These are phyloP conservation scores for Psephotus haematonotus DNA, from an alignment of 2,113 vertebrate species.

Conservation along the genomic window DNA sequence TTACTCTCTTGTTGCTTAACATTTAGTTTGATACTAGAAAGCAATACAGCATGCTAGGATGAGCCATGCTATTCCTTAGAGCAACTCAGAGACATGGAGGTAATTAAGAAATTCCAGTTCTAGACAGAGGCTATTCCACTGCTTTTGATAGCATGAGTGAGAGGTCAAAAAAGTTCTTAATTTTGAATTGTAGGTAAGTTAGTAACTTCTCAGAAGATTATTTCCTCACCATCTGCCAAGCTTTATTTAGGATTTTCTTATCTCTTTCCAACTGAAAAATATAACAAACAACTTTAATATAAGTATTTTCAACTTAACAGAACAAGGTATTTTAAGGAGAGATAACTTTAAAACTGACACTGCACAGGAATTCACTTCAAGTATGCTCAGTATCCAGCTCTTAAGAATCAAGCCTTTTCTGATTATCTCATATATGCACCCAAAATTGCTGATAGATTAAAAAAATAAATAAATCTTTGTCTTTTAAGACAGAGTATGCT, in stretches of 20 bases:
- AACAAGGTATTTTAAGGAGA: background rate
- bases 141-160: background rate
- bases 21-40: background rate
- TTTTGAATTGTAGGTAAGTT: background rate
- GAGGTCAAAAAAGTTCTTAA: background rate
- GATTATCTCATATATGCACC: background rate
- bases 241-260: background rate
- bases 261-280: background rate
- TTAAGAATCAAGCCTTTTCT: background rate
- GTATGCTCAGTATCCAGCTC: background rate
- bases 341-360: background rate
- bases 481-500: background rate
- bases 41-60: background rate
- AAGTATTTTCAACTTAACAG: background rate
- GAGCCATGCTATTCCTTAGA: background rate
- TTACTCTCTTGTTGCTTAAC: background rate
- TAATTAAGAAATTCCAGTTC: background rate
- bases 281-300: background rate
- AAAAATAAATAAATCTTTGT: background rate
- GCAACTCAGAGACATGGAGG: background rate
- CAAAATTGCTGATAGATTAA: background rate
- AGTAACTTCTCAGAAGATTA: background rate
- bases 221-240: background rate
- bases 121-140: background rate
- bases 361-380: rapidly evolving